Evolutionary conservation across 2,888 invertebrate species (phyloP).

Genomic region (Amblyjoppa fuscipennis): DNA sequence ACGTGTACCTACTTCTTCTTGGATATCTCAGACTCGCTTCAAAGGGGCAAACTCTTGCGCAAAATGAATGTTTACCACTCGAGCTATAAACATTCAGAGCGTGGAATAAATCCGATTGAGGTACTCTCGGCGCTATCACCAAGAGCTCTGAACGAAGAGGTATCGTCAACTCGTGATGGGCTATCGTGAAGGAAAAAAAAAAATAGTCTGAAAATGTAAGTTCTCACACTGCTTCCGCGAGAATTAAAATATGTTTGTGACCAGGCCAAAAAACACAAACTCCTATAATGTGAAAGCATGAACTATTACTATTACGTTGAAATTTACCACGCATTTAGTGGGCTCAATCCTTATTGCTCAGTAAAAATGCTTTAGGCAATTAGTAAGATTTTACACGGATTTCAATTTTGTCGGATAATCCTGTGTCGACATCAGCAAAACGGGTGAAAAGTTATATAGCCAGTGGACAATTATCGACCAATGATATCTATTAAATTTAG

Average conservation of each 20-base stretch:
- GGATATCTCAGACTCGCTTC: constrained; percentile 14
- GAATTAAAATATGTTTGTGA: neutral
- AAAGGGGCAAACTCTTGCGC: neutral
- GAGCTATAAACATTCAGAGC: constrained; percentile 55
- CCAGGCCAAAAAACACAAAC: neutral
- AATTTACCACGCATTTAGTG: too few species aligned
- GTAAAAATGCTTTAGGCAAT: neutral
- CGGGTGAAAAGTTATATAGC: neutral
- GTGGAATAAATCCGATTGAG: constrained; percentile 45
- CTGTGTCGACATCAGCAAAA: neutral
- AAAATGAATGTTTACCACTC: constrained; percentile 57
- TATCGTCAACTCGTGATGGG: neutral
- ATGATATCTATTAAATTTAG: neutral
- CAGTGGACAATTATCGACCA: neutral
- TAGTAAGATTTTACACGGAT: neutral
- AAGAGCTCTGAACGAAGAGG: constrained; percentile 2
- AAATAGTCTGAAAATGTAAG: neutral
- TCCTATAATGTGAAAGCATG: neutral
- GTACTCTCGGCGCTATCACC: neutral
- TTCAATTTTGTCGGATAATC: neutral
- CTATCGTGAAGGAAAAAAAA: neutral
- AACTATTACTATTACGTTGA: neutral
- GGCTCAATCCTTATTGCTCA: neutral
- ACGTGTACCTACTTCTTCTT: constrained; percentile 37
- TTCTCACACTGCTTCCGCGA: neutral